Evolutionary conservation across 2,888 invertebrate species (phyloP).

Genomic region (Digitonthophagus gazella): DNA sequence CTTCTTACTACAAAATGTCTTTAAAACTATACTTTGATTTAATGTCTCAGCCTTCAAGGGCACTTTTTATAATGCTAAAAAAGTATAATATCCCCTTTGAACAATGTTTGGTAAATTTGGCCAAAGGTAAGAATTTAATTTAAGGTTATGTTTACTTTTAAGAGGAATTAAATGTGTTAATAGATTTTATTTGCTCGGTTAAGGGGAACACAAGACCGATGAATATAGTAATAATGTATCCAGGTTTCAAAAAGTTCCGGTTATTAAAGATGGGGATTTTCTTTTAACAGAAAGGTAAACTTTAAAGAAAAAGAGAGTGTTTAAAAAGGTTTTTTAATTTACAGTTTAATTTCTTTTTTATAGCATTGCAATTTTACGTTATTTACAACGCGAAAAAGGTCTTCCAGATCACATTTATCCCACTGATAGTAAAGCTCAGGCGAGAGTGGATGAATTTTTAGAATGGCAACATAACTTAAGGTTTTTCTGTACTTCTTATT

Average conservation of each 20-base stretch:
- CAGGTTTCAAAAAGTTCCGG: conserved; percentile 58
- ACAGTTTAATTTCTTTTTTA: conserved; percentile 31
- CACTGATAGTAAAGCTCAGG: conserved; percentile 58
- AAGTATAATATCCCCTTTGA: conserved; percentile 63
- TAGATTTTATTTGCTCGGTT: conserved; percentile 31
- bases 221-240: conserved; percentile 53
- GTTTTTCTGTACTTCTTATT: conserved; percentile 58
- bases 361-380: conserved; percentile 72
- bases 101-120: conserved; percentile 45
- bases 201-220: conserved; percentile 54
- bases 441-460: conserved; percentile 69
- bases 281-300: conserved; percentile 55
- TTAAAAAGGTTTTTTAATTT: neutral
- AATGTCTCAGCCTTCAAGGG: conserved; percentile 74
- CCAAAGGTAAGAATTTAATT: neutral
- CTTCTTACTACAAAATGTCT: conserved; percentile 24
- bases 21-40: conserved; percentile 67
- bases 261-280: conserved; percentile 58
- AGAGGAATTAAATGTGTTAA: conserved; percentile 3
- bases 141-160: conserved; percentile 9
- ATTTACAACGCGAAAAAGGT: conserved; percentile 59
- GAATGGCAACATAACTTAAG: conserved; percentile 77
- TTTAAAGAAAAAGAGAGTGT: conserved; percentile 5
- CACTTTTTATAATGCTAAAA: conserved; percentile 68
- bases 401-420: conserved; percentile 67